phyloP scores from a whole-genome alignment of 2,113 vertebrate species.

The Tylochromis polylepis region DNA sequence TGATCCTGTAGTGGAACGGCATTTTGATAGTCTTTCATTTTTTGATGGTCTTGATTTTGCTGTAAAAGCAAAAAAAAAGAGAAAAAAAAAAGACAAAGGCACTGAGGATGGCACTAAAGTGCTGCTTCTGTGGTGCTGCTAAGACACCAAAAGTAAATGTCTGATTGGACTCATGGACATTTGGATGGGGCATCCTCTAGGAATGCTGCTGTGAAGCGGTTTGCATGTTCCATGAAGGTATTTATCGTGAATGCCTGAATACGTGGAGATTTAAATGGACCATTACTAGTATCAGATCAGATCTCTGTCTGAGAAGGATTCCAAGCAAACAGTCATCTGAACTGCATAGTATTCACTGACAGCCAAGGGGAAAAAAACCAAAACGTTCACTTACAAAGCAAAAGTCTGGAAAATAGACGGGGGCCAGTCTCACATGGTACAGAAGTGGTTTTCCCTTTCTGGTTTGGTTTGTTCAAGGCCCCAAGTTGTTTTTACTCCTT shows the following conservation, averaged over 20 bases:
- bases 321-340: neutral
- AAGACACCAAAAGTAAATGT: neutral
- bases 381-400: neutral
- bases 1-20: neutral
- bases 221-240: neutral
- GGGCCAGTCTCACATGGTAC: slow-evolving; percentile 6
- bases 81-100: neutral
- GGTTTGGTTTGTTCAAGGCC: slow-evolving; percentile 34
- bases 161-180: neutral
- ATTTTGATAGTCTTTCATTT: neutral
- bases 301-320: neutral
- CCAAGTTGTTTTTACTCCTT: slow-evolving; percentile 25
- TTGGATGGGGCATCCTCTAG: neutral
- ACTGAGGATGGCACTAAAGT: neutral
- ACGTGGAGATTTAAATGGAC: neutral
- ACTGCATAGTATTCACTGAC: neutral
- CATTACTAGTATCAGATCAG: neutral
- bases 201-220: neutral
- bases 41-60: too few species aligned
- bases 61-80: too few species aligned
- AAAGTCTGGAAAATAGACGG: neutral
- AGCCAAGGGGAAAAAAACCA: neutral
- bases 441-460: slow-evolving; percentile 33
- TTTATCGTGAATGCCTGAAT: neutral
- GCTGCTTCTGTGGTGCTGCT: neutral